Base-by-base conservation (phyloP, 1,140 invertebrate species). In the Scaptomyza montana region DNA sequence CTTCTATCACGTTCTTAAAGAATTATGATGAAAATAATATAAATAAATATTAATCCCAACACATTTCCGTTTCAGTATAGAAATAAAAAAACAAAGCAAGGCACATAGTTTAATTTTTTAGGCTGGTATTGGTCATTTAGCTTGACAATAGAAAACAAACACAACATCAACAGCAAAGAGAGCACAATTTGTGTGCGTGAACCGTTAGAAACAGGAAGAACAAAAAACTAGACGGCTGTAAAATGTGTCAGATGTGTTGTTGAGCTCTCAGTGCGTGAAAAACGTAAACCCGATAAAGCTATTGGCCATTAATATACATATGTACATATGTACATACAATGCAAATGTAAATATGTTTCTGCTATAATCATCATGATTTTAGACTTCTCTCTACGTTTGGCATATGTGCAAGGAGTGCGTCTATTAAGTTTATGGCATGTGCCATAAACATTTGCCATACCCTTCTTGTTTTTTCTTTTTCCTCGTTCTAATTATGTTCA, bases 161-260 rank as follows among this genome's bases (percentile, higher is more conserved):
- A 55, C 50, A 86, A 30, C 30, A 30, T 6, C 30, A 6, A 7
- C 30, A 7, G 7, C 30, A 33, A 78, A 77, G 61, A 74, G 3
- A 70, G 76, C 68, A 47, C 62, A 68, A 30, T 45, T 9, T 46
- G 67, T 63, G 49, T 73, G 77, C 53, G 67, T 80, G 68, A 21
- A 1, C 39, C 54, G 45, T 59, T 56, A 64, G 53, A 59, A 59
- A 30, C 61, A 64, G 57, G 66, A 71, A 74, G 55, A 50, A 51
- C 13, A 36, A 28, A 25, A 33, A 28, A 74, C 59, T 64, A 39
- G 45, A 61, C 54, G 33, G 47, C 65, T 62, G 78, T 85, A 81
- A 76, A 78, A 87, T 81, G 74, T 71, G 77, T 79, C 80, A 84
- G 70, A 74, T 82, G 70, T 80, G 79, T 71, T 72, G 16, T n/a